Evolutionary conservation across 2,797 vertebrate species (phyloP).

Genomic region (Falco novaeseelandiae): DNA sequence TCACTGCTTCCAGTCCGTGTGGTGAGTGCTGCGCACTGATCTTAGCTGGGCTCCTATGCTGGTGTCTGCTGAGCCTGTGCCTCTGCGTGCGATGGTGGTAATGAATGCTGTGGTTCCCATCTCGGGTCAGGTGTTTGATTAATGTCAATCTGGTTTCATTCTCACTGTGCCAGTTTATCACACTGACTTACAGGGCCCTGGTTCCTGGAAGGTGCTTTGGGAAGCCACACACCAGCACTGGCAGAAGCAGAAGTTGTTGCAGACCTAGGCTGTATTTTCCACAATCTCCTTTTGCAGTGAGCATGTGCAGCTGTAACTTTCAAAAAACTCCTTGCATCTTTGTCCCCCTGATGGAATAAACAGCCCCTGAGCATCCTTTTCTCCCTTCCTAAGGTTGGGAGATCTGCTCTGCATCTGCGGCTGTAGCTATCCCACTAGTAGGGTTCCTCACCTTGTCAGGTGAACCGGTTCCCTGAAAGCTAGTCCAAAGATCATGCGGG

Average conservation of each 20-base stretch:
- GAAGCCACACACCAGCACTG: fast-evolving
- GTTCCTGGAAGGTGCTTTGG: background rate
- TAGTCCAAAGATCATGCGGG: background rate
- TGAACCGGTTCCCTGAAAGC: background rate
- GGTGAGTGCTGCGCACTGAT: background rate
- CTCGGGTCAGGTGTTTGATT: background rate
- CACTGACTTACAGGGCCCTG: background rate
- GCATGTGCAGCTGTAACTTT: background rate
- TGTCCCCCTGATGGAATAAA: background rate
- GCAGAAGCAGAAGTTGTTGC: background rate
- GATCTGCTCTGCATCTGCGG: background rate
- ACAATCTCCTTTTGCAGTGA: fast-evolving
- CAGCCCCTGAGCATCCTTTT: background rate
- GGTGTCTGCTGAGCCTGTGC: background rate
- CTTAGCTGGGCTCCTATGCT: background rate
- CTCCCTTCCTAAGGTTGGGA: background rate
- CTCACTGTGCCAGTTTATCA: background rate
- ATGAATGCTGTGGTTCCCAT: background rate
- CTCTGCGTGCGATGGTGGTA: background rate
- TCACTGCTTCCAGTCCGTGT: background rate
- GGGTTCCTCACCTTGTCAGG: background rate
- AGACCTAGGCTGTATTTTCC: background rate
- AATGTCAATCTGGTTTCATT: background rate
- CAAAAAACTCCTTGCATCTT: background rate
- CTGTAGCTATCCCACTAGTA: background rate